These are phyloP conservation scores for Sebastes steindachneri DNA, from an alignment of 2,797 vertebrate species.

Conservation along the genomic window DNA sequence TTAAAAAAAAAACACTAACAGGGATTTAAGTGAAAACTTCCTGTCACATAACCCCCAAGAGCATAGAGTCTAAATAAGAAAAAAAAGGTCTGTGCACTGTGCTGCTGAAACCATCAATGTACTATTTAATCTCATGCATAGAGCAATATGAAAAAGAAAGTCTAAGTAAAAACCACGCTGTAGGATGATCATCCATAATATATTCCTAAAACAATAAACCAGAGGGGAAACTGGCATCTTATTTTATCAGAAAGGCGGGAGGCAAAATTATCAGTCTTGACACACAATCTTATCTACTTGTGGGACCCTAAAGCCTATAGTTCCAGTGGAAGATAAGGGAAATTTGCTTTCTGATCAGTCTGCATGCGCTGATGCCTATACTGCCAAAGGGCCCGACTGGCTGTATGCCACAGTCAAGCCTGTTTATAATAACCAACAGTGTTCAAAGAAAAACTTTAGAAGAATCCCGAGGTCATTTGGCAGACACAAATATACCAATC, in stretches of 20 bases:
- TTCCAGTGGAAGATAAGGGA: slow-evolving; percentile 64
- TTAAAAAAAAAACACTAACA: slow-evolving; percentile 40
- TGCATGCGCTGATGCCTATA: slow-evolving; percentile 31
- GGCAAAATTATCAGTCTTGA: slow-evolving; percentile 51
- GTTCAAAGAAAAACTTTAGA: slow-evolving; percentile 63
- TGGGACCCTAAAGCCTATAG: slow-evolving; percentile 68
- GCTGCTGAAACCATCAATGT: slow-evolving; percentile 4
- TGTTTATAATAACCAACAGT: slow-evolving; percentile 72
- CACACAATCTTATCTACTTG: slow-evolving; percentile 62
- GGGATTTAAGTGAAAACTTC: slow-evolving; percentile 25
- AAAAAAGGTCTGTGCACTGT: neutral
- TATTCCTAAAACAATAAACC: slow-evolving; percentile 30
- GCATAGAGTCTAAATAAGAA: slow-evolving; percentile 25
- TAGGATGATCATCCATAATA: slow-evolving; percentile 15
- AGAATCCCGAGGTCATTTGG: slow-evolving; percentile 45
- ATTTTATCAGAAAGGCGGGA: slow-evolving; percentile 40
- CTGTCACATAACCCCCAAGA: slow-evolving; percentile 48
- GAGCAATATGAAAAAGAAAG: slow-evolving; percentile 13
- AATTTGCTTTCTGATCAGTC: slow-evolving; percentile 62
- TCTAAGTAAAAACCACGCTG: neutral
- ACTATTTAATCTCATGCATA: slow-evolving; percentile 27
- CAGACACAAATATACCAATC: slow-evolving; percentile 47
- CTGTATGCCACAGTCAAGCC: slow-evolving; percentile 61
- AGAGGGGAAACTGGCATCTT: slow-evolving; percentile 46
- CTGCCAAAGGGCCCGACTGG: slow-evolving; percentile 33